Evolutionary conservation across 1,140 invertebrate genomes (phyloP).

Genomic region (Agraylea sexmaculata): DNA sequence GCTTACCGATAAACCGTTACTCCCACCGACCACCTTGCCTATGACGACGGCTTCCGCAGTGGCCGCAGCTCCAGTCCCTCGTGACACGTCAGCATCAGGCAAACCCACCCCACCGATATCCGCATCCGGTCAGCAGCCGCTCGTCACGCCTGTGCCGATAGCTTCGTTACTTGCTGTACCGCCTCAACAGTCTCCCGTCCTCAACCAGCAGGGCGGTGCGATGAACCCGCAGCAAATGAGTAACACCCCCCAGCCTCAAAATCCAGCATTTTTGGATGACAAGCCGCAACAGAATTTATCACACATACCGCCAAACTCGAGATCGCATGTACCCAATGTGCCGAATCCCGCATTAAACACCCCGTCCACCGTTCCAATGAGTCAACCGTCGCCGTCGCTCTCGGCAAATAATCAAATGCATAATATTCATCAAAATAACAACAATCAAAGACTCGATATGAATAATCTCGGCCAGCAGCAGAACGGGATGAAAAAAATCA

Average conservation of each 20-base stretch:
- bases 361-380: conserved; percentile 9
- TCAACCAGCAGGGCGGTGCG: conserved; percentile 6
- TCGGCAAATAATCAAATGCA: conserved; percentile 2
- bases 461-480: conserved; percentile 13
- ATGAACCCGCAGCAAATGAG: conserved; percentile 9
- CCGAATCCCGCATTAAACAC: conserved; percentile 14
- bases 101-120: conserved; percentile 24
- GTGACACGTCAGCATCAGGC: conserved; percentile 23
- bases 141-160: conserved; percentile 17
- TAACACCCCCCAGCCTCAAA: background rate
- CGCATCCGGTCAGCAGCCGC: conserved; percentile 9
- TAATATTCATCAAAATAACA: conserved; percentile 9
- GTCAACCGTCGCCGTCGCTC: conserved; percentile 13
- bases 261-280: background rate
- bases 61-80: background rate
- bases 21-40: no score
- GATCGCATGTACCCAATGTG: conserved; percentile 11
- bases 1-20: background rate
- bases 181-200: conserved; percentile 15
- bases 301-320: conserved; percentile 1
- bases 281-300: conserved; percentile 4
- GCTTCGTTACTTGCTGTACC: conserved; percentile 18
- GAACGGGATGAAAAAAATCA: conserved; percentile 14
- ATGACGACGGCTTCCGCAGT: background rate
- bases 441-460: conserved; percentile 13